Evolutionary conservation across 2,797 vertebrate genomes (phyloP).

Genomic region (Eurystomus glaucurus): DNA sequence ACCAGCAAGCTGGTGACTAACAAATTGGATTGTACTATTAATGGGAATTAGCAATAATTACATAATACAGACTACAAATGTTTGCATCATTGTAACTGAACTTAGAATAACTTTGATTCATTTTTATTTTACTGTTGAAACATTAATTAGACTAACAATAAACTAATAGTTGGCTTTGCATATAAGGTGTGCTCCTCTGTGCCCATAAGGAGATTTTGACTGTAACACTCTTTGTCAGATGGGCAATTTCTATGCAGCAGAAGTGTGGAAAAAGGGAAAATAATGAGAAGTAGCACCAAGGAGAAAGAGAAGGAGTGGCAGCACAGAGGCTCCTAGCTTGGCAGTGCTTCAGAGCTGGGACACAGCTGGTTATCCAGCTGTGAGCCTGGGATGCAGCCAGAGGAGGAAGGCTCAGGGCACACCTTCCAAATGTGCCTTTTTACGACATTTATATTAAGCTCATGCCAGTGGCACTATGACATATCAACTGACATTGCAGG

Average conservation of each 20-base stretch:
- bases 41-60: neutral
- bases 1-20: neutral
- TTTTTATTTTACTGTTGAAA: conserved; percentile 34
- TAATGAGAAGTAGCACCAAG: conserved; percentile 27
- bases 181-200: conserved; percentile 1
- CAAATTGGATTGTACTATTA: neutral
- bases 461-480: neutral
- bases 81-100: neutral
- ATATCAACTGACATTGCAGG: rapidly evolving
- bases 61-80: neutral
- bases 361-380: conserved; percentile 69
- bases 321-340: conserved; percentile 8
- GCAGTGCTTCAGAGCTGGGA: neutral
- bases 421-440: conserved; percentile 2
- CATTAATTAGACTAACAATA: conserved; percentile 29
- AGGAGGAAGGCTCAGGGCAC: neutral
- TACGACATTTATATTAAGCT: neutral
- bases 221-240: conserved; percentile 26
- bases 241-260: conserved; percentile 20
- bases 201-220: conserved; percentile 32
- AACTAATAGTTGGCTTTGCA: neutral
- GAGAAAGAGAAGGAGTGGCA: conserved; percentile 30
- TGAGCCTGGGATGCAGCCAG: conserved; percentile 29
- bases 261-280: conserved; percentile 21
- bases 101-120: neutral